Evolutionary conservation across 2,113 vertebrate species (phyloP), one percentile per base, ranked within the genome.

Genomic region (Labeo rohita): DNA sequence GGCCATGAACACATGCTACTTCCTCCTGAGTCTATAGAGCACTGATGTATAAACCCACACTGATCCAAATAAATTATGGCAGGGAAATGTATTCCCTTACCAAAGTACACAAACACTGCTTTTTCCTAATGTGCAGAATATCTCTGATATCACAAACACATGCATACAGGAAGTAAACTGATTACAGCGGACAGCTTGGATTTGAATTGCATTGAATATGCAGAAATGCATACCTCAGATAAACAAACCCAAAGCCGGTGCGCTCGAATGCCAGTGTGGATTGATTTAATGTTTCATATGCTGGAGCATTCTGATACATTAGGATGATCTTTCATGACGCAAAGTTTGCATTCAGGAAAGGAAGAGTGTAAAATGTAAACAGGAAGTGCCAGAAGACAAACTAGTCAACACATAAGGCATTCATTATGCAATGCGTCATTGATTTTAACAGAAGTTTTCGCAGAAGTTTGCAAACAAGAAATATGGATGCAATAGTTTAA

Each of bases 131-230:
- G 63, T 52, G n/a, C 43, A 16, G 43, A 47, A 66, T 50, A 66
- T 52, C 47, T 77, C 75, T 54, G 49, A 47, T 34, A 49, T 65
- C 79, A 34, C 79, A 82, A 82, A 68, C 63, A 68, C 47, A 52
- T 66, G 45, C 23, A 36, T 50, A 70, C 63, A 70, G 39, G 59
- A 81, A 81, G 39, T 49, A 23, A 61, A 63, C 36, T 12, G 56
- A 45, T 59, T 56, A 10, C 77, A 45, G 77, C 0, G 21, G 11
- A 63, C 39, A 80, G 56, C 21, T 47, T 82, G 80, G 63, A 82
- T 52, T 82, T 70, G 47, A 21, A 82, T 82, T 82, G 28, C 80
- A 82, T 52, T 12, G 63, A 68, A 82, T 52, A 49, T 82, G 80
- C 80, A 68, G 80, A 68, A 82, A 82, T 82, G 39, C 21, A 63